Evolutionary conservation across 2,113 vertebrate species (phyloP).

Genomic region (Leptosomus discolor): DNA sequence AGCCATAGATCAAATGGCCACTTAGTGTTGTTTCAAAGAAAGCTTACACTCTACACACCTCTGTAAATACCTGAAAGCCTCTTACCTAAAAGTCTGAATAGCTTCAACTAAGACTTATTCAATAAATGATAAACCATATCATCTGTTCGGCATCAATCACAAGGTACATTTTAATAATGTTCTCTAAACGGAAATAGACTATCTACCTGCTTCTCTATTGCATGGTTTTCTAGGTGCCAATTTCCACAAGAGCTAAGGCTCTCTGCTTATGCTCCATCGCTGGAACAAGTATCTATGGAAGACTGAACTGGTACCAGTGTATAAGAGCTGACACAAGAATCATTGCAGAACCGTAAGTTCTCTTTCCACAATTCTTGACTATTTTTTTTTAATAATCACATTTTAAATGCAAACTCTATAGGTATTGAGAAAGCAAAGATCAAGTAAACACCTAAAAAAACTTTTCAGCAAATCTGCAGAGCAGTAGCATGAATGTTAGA

Average conservation of each 20-base stretch:
- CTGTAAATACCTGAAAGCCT: neutral
- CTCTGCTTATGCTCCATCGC: neutral
- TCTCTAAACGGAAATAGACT: neutral
- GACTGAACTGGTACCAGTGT: neutral
- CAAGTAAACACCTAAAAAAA: neutral
- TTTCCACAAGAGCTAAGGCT: neutral
- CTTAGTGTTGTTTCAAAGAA: neutral
- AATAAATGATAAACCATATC: neutral
- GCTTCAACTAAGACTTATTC: neutral
- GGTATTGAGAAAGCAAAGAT: neutral
- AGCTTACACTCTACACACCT: neutral
- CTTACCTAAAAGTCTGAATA: neutral
- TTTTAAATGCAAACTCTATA: neutral
- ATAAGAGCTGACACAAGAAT: neutral
- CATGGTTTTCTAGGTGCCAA: neutral
- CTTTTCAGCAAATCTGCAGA: neutral
- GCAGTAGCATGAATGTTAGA: neutral
- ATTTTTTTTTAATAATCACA: neutral
- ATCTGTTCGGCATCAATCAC: neutral
- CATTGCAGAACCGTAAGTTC: neutral
- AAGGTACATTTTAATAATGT: neutral
- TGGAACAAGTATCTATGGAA: neutral
- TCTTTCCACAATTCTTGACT: neutral
- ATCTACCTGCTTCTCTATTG: neutral
- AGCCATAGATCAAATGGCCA: neutral